phyloP scores from a whole-genome alignment of 1,140 invertebrate genomes.

The Zaprionus capensis region DNA sequence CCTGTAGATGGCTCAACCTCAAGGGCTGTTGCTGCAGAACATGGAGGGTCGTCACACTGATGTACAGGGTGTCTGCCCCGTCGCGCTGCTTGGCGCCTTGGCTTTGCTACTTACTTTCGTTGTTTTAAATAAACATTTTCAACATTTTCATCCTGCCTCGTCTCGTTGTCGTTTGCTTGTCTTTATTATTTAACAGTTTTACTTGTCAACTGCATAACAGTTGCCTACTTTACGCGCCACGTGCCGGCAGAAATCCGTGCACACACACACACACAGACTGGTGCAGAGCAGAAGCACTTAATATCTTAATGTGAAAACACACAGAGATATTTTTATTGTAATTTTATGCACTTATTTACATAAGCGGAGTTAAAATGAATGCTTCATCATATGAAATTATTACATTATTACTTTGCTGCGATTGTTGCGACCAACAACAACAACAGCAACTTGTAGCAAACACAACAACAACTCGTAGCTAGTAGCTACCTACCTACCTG shows the following conservation, averaged over 20 bases:
- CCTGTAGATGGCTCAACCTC: background rate
- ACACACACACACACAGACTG: slow-evolving; percentile 2
- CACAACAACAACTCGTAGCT: slow-evolving; percentile 1
- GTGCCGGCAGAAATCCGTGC: slow-evolving; percentile 4
- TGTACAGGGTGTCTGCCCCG: background rate
- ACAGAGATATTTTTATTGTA: slow-evolving; percentile 56
- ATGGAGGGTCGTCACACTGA: background rate
- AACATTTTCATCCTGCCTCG: slow-evolving; percentile 1
- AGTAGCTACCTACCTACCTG: slow-evolving; percentile 1
- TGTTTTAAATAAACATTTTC: slow-evolving; percentile 26
- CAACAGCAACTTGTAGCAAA: background rate
- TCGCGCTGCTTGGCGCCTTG: background rate
- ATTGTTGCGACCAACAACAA: slow-evolving; percentile 28
- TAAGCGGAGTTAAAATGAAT: slow-evolving; percentile 77
- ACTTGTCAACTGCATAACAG: slow-evolving; percentile 27
- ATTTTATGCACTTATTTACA: slow-evolving; percentile 81
- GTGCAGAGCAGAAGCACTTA: slow-evolving; percentile 39
- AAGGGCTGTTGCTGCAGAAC: background rate
- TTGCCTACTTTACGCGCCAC: slow-evolving; percentile 24
- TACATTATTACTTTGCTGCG: slow-evolving; percentile 69
- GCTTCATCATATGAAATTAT: slow-evolving; percentile 75
- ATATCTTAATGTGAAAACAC: slow-evolving; percentile 67
- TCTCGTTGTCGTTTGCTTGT: background rate
- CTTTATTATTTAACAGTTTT: slow-evolving; percentile 55
- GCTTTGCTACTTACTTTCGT: background rate